Conservation (phyloP, 2,888 invertebrate species). For the Prosapia bicincta region DNA sequence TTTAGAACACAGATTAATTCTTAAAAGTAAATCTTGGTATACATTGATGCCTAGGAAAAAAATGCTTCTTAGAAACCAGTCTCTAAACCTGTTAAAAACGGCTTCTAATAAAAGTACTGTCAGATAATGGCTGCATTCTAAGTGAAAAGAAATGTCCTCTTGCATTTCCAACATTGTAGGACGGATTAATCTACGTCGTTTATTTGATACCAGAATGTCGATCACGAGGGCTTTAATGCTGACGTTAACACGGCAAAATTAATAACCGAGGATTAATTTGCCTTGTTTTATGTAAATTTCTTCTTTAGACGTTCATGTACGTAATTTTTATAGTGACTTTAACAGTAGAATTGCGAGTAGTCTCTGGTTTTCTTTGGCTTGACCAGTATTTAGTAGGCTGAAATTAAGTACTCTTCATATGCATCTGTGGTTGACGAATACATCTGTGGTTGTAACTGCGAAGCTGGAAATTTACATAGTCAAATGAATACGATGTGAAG, state of each 20-base stretch:
- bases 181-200: constrained; percentile 14
- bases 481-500: no score
- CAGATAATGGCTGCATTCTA: constrained; percentile 6
- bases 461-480: no score
- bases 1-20: no score
- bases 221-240: not conserved
- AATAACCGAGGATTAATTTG: not conserved
- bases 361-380: not conserved
- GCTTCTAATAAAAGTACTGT: not conserved
- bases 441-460: no score
- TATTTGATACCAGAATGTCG: not conserved
- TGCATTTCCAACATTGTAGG: not conserved
- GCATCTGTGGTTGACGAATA: no score
- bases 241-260: not conserved
- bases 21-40: no score
- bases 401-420: no score
- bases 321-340: not conserved
- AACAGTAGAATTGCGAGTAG: not conserved
- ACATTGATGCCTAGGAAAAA: no score
- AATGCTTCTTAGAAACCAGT: not conserved
- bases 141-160: constrained; percentile 20
- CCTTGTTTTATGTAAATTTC: not conserved
- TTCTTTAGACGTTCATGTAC: not conserved
- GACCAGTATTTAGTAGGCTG: not conserved
- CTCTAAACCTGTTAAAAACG: not conserved